Conservation (phyloP, 1,140 invertebrate species). For the Neodiprion virginianus region DNA sequence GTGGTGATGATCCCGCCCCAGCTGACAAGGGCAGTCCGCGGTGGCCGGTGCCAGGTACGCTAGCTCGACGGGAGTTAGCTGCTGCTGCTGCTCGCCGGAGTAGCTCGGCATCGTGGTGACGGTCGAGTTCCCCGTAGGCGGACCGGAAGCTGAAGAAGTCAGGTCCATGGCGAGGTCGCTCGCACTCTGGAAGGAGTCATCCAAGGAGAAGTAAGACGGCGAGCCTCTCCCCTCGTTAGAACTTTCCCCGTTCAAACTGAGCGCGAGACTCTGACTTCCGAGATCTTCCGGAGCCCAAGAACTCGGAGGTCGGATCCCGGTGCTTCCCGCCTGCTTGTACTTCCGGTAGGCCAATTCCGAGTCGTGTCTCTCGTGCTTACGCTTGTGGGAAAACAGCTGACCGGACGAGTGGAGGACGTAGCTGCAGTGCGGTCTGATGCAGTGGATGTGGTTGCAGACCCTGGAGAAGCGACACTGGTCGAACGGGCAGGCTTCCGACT, state of each 20-base stretch:
- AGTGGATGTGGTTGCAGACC: conserved; percentile 98
- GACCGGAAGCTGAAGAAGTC: conserved; percentile 41
- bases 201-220: conserved; percentile 57
- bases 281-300: conserved; percentile 42
- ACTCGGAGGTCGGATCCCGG: conserved; percentile 20
- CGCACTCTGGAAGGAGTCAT: conserved; percentile 58
- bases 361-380: conserved; percentile 94
- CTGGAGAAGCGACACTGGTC: conserved; percentile 91
- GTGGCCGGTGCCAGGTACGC: conserved; percentile 45
- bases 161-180: conserved; percentile 59
- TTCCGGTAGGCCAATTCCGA: conserved; percentile 84
- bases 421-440: conserved; percentile 92
- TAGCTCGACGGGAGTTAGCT: conserved; percentile 43
- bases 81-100: conserved; percentile 26
- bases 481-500: conserved; percentile 93
- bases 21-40: conserved; percentile 50
- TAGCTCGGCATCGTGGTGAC: conserved; percentile 27
- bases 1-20: conserved; percentile 53
- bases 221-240: conserved; percentile 61
- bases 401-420: conserved; percentile 96
- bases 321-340: conserved; percentile 69
- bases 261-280: conserved; percentile 45
- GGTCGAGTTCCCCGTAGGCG: conserved; percentile 25
- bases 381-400: conserved; percentile 96
- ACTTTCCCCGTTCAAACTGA: conserved; percentile 60